A percentile compares a stretch with the other conserved stretches of the same genome.
Conservation (phyloP, 2,113 vertebrate genomes). For the Oreotrochilus melanogaster region DNA sequence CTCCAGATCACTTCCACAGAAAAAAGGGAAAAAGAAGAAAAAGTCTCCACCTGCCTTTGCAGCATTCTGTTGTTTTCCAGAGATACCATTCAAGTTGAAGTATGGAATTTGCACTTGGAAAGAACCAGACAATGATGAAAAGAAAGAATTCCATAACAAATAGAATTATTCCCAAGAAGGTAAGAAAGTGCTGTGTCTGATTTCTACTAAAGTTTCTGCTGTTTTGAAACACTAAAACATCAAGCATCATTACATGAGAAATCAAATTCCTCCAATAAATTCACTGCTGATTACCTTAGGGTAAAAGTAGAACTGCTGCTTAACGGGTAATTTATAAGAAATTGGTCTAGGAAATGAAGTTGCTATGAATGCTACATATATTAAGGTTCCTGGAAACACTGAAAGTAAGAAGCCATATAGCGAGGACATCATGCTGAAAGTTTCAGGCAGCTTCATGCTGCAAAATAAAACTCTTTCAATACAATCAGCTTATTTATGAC, state of each 20-base stretch:
- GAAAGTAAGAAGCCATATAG: background rate
- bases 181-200: background rate
- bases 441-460: background rate
- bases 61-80: background rate
- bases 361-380: background rate
- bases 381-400: background rate
- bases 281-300: background rate
- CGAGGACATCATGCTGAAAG: background rate
- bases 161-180: background rate
- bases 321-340: background rate
- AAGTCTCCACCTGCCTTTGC: background rate
- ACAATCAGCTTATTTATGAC: background rate
- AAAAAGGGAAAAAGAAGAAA: background rate
- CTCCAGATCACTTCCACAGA: background rate
- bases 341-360: background rate
- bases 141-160: background rate
- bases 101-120: background rate
- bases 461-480: background rate
- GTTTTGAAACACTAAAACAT: background rate
- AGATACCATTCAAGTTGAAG: background rate
- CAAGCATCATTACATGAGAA: background rate
- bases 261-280: background rate
- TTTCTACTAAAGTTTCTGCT: background rate
- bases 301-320: background rate
- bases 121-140: background rate